phyloP scores from a whole-genome alignment of 1,140 invertebrate genomes.

The Heterodera schachtii region DNA sequence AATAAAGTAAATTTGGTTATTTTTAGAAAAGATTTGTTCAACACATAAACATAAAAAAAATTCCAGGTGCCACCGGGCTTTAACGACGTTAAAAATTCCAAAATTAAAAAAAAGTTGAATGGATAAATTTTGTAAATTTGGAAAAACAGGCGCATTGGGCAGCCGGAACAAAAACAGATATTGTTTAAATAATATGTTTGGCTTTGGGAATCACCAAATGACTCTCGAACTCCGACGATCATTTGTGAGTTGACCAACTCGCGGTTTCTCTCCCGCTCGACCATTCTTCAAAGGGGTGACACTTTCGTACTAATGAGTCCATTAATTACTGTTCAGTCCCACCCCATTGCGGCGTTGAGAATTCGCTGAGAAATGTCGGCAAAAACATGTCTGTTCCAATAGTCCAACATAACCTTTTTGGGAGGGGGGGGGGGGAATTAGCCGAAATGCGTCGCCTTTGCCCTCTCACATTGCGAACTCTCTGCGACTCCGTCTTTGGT shows the following conservation, averaged over 20 bases:
- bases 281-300: conserved; percentile 30
- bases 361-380: conserved; percentile 42
- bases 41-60: too few relatives aligned
- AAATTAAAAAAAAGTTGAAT: too few relatives aligned
- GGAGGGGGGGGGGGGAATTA: background rate
- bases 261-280: conserved; percentile 43
- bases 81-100: too few relatives aligned
- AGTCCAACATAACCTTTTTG: conserved; percentile 42
- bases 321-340: background rate
- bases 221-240: conserved; percentile 51
- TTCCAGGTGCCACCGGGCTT: too few relatives aligned
- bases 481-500: conserved; percentile 11
- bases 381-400: conserved; percentile 49
- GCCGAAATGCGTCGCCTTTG: background rate
- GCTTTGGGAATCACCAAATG: conserved; percentile 35
- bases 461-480: conserved; percentile 16
- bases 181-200: too few relatives aligned
- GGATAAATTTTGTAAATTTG: too few relatives aligned
- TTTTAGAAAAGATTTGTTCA: too few relatives aligned
- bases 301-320: background rate
- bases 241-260: conserved; percentile 45
- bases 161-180: background rate
- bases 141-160: too few relatives aligned
- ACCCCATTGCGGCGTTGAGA: conserved; percentile 47
- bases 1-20: too few relatives aligned